Evolutionary conservation across 2,113 vertebrate species (phyloP), one percentile per base, ranked within the genome.

Genomic region (Oceanites oceanicus): DNA sequence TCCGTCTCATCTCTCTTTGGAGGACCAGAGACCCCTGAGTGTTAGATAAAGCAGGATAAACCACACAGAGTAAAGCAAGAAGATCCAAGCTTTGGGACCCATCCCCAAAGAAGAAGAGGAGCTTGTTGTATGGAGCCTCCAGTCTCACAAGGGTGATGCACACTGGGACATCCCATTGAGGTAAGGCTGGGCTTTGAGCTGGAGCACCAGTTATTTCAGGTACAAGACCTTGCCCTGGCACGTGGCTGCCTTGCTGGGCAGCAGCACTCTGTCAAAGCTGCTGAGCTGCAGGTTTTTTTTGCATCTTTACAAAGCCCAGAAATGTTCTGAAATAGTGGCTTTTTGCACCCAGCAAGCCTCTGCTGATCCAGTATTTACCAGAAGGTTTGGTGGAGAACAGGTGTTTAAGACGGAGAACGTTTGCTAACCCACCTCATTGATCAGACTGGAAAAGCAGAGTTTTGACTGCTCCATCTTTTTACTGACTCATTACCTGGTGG

Each of bases 111-210:
- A 59, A n/a, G 19, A 70, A n/a, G 50, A 80, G 15, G 3, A 76
- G 20, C 36, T 26, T 0, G 0, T 25, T 40, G 30, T 25, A 27
- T 0, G 1, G 11, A 32, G 2, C 8, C 27, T 70, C 13, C n/a
- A 32, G 70, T 34, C 27, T 40, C 40, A 36, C 40, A 42, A 27
- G 26, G 10, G n/a, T n/a, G 38, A 45, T 27, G 63, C 17, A 27
- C 11, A 5, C 44, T 40, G 59, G 16, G 42, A 36, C 15, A 18
- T 32, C 26, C 49, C 2, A 0, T 11, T 13, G 50, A 61, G 32
- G 29, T 36, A 18, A 36, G 55, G 44, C 34, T 88, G 52, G 36
- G 34, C 36, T 91, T 73, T 45, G 53, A 65, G 38, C 6, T 65
- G 65, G 20, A 56, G 8, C 47, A 74, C 14, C 47, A 62, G 15